Evolutionary conservation across 2,113 vertebrate species (phyloP).

Genomic region (Peromyscus leucopus): DNA sequence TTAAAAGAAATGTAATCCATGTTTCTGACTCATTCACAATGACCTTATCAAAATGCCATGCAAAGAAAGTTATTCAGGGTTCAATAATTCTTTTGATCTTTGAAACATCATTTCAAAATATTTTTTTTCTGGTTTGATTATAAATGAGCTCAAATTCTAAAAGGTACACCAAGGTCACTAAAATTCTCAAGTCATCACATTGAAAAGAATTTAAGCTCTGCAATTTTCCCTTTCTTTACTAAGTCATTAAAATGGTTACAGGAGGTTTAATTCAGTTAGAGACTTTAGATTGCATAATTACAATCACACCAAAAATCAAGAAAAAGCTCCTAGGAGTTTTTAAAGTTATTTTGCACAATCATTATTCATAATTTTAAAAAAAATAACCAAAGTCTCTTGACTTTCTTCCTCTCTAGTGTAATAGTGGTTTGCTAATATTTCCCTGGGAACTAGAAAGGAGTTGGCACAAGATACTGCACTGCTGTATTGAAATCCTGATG

Average conservation of each 20-base stretch:
- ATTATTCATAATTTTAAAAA: conserved; percentile 34
- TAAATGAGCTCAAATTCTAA: conserved; percentile 77
- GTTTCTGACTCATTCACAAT: conserved; percentile 82
- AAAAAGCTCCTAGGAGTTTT: conserved; percentile 53
- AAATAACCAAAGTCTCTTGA: background rate
- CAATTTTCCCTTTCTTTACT: conserved; percentile 56
- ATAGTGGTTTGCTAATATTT: background rate
- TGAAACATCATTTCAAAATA: conserved; percentile 79
- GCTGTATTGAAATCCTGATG: background rate
- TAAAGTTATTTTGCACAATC: conserved; percentile 27
- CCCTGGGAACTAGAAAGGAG: background rate
- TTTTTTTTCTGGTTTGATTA: conserved; percentile 70
- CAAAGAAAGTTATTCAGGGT: conserved; percentile 76
- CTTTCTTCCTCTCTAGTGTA: background rate
- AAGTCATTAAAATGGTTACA: conserved; percentile 65
- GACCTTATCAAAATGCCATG: conserved; percentile 83
- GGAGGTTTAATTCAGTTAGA: conserved; percentile 62
- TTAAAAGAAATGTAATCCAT: conserved; percentile 78
- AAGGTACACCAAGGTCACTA: conserved; percentile 74
- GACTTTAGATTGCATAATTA: conserved; percentile 62
- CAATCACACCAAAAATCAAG: conserved; percentile 64
- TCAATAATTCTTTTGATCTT: conserved; percentile 76
- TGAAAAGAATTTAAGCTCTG: conserved; percentile 72
- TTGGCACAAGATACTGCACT: background rate
- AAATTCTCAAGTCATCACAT: conserved; percentile 74